A percentile compares a stretch with the other conserved stretches of the same genome.
phyloP scores from a whole-genome alignment of 2,113 vertebrate species.

The Prietella phreatophila region DNA sequence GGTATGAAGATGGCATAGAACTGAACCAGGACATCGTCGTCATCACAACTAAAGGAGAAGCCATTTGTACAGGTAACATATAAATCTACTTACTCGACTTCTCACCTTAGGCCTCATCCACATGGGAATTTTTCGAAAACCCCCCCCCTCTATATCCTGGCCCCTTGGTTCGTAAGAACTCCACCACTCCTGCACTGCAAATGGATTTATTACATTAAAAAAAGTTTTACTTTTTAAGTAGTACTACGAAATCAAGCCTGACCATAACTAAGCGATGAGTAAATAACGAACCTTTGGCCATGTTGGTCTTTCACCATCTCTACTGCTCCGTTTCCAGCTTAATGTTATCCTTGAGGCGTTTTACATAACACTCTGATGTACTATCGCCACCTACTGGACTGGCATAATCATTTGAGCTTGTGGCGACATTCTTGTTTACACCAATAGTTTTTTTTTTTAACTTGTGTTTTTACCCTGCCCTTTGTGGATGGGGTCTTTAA shows the following conservation, averaged over 20 bases:
- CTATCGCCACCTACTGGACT: not conserved
- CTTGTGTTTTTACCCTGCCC: too few relatives aligned
- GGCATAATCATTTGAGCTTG: too few relatives aligned
- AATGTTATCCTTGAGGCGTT: not conserved
- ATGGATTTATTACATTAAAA: too few relatives aligned
- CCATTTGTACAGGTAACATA: constrained; percentile 84
- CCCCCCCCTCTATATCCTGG: not conserved
- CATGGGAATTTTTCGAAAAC: not conserved
- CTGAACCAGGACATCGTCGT: constrained; percentile 94
- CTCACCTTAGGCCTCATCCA: not conserved
- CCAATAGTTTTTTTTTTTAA: not conserved
- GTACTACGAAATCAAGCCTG: too few relatives aligned
- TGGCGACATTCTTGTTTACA: not conserved
- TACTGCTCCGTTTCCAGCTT: not conserved
- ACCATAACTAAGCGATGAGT: too few relatives aligned
- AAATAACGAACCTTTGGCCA: not conserved
- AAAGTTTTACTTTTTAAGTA: too few relatives aligned
- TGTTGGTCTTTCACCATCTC: not conserved
- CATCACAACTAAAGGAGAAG: constrained; percentile 95
- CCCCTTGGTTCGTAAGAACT: too few relatives aligned
- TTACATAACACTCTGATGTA: not conserved
- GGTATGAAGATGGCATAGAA: constrained; percentile 96
- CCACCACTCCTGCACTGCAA: too few relatives aligned
- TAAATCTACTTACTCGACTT: not conserved
- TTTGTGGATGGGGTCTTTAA: not conserved